A percentile compares a stretch with the other conserved stretches of the same genome.
Evolutionary conservation across 2,888 invertebrate species (phyloP).

Genomic region (Cordylochernes scorpioides): DNA sequence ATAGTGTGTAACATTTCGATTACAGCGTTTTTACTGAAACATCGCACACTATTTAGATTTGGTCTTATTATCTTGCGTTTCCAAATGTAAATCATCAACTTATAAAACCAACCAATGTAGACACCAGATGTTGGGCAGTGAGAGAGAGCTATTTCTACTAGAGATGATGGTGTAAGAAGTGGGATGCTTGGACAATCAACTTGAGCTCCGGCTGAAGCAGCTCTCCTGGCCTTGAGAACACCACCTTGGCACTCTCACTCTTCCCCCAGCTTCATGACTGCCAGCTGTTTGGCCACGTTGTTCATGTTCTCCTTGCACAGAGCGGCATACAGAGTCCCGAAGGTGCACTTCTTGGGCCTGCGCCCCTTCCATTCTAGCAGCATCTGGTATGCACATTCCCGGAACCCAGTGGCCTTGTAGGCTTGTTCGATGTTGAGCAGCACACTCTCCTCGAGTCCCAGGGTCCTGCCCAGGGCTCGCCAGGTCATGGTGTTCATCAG

Average conservation of each 20-base stretch:
- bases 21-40: too few species aligned
- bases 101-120: too few species aligned
- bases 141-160: too few species aligned
- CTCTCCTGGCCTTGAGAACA: too few species aligned
- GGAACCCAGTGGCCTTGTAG: conserved; percentile 13
- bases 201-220: too few species aligned
- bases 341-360: conserved; percentile 15
- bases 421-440: conserved; percentile 15
- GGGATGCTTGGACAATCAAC: too few species aligned
- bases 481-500: conserved; percentile 15
- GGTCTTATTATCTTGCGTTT: too few species aligned
- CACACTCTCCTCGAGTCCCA: conserved; percentile 15
- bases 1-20: too few species aligned
- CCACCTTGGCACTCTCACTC: not conserved
- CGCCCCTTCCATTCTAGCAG: conserved; percentile 17
- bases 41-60: too few species aligned
- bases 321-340: conserved; percentile 16
- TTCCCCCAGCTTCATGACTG: conserved; percentile 2
- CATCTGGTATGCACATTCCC: conserved; percentile 18
- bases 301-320: conserved; percentile 16
- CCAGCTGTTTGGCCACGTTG: conserved; percentile 14
- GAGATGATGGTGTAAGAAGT: too few species aligned
- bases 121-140: too few species aligned
- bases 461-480: conserved; percentile 16
- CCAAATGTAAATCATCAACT: too few species aligned